phyloP scores from a whole-genome alignment of 2,797 vertebrate genomes.

The Siniperca scherzeri region DNA sequence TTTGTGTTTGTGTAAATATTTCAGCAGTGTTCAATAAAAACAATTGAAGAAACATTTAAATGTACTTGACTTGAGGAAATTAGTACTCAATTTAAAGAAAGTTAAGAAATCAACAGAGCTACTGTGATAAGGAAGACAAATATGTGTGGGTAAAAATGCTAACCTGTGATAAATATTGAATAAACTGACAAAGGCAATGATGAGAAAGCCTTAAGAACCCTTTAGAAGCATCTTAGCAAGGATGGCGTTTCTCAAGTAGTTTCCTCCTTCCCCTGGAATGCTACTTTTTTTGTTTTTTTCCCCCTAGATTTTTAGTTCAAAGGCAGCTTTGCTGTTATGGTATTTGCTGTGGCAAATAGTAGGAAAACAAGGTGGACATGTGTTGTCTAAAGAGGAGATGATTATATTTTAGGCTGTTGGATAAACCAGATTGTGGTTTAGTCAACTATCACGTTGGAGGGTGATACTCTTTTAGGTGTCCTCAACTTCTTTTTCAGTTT shows the following conservation, averaged over 20 bases:
- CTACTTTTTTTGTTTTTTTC: not conserved
- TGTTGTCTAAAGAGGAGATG: not conserved
- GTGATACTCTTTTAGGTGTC: not conserved
- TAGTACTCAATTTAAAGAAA: not conserved
- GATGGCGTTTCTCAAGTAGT: not conserved
- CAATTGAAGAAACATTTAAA: no score
- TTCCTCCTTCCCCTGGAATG: not conserved
- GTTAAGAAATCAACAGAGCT: not conserved
- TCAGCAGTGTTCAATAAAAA: not conserved
- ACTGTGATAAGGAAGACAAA: not conserved
- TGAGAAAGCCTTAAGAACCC: not conserved
- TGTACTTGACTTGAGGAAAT: no score
- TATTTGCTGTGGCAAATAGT: conserved; percentile 5
- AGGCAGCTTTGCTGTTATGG: conserved; percentile 48
- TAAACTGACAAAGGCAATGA: not conserved
- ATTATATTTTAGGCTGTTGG: conserved; percentile 5
- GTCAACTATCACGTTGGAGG: not conserved
- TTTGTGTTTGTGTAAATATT: not conserved
- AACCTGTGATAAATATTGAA: not conserved
- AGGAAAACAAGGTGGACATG: conserved; percentile 27
- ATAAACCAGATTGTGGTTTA: conserved; percentile 7
- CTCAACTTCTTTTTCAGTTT: not conserved
- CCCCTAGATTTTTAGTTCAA: conserved; percentile 9
- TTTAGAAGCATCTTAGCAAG: not conserved
- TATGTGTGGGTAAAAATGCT: not conserved